Conservation (phyloP, 2,113 vertebrate species). For the Vidua chalybeata region DNA sequence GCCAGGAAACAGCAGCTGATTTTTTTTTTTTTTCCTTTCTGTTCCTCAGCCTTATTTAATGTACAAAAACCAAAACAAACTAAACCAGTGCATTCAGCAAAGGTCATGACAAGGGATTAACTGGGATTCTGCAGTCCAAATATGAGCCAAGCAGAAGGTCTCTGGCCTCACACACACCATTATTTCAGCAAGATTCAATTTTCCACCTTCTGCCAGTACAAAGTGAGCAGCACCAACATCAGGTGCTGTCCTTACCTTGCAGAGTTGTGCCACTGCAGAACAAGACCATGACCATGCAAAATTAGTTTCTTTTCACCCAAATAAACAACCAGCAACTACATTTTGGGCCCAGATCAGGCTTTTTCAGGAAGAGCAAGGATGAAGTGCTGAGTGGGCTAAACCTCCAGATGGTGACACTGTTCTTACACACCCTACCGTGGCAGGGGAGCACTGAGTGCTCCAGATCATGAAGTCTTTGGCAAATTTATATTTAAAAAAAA, state of each 20-base stretch:
- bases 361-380: background rate
- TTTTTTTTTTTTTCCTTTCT: background rate
- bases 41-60: background rate
- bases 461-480: background rate
- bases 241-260: background rate
- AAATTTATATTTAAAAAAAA: background rate
- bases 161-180: background rate
- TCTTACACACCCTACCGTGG: accelerated
- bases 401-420: background rate
- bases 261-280: background rate
- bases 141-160: background rate
- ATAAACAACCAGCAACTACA: background rate
- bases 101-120: conserved; percentile 8
- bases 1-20: background rate
- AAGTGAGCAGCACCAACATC: background rate
- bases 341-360: background rate
- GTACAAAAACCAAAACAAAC: background rate
- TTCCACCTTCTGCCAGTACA: background rate
- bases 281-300: background rate
- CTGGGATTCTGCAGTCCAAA: background rate
- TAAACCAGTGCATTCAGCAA: background rate
- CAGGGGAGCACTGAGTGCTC: background rate
- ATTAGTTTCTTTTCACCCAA: background rate
- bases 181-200: background rate
- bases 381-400: background rate